Evolutionary conservation across 2,113 vertebrate genomes (phyloP).

Genomic region (Pleuronectes platessa): DNA sequence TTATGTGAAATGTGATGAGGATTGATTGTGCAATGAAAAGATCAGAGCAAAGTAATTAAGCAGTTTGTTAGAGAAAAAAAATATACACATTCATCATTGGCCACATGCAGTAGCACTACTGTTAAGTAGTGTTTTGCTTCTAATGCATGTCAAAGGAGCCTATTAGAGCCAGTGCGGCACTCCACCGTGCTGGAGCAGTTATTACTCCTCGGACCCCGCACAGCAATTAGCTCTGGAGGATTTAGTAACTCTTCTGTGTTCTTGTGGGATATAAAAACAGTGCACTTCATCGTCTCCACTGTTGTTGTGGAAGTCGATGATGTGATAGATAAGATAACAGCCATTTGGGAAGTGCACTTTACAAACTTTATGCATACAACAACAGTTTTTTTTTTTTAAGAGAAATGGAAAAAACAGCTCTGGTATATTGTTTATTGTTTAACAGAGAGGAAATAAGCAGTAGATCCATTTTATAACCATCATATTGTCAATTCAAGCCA

Average conservation of each 20-base stretch:
- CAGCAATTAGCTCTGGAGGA: constrained; percentile 55
- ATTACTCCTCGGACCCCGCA: constrained; percentile 41
- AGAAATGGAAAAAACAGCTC: background rate
- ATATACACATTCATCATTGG: constrained; percentile 21
- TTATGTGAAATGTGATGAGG: background rate
- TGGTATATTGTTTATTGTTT: too few species aligned
- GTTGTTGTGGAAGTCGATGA: constrained; percentile 38
- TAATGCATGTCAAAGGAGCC: constrained; percentile 29
- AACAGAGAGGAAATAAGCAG: background rate
- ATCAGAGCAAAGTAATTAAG: constrained; percentile 13
- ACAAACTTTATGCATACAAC: constrained; percentile 15
- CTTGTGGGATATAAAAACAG: constrained; percentile 28
- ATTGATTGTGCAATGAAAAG: background rate
- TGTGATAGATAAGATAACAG: constrained; percentile 14
- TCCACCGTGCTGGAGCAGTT: constrained; percentile 15
- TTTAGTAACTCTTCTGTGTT: constrained; percentile 25
- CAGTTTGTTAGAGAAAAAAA: constrained; percentile 6
- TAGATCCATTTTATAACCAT: background rate
- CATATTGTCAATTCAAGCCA: too few species aligned
- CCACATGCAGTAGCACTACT: background rate
- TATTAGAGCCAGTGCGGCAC: constrained; percentile 14
- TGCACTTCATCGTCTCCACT: constrained; percentile 41
- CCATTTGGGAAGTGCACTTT: constrained; percentile 23
- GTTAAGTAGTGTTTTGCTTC: constrained; percentile 28
- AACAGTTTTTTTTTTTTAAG: background rate